Evolutionary conservation across 2,797 vertebrate genomes (phyloP).

Genomic region (Acanthiza pusilla): DNA sequence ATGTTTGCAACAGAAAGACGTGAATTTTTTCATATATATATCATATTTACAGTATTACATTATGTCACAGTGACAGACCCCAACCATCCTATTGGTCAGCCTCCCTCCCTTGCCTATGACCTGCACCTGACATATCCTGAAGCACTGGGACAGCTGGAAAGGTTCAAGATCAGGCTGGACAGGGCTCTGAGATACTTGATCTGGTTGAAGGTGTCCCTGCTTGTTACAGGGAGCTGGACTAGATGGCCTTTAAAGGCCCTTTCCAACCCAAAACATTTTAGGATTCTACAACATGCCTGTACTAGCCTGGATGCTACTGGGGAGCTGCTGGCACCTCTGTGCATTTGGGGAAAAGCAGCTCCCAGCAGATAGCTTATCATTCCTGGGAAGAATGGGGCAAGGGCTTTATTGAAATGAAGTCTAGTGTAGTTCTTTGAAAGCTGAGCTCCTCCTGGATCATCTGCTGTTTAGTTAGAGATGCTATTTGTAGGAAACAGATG

Average conservation of each 20-base stretch:
- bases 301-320: background rate
- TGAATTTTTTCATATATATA: background rate
- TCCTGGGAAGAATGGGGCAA: background rate
- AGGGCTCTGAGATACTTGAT: background rate
- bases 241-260: background rate
- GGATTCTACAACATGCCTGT: background rate
- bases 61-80: background rate
- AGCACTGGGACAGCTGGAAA: background rate
- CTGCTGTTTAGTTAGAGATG: background rate
- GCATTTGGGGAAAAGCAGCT: background rate
- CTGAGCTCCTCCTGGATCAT: background rate
- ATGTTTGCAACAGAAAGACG: background rate
- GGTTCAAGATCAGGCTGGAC: accelerated
- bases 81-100: background rate
- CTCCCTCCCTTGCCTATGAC: background rate
- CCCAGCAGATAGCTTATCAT: background rate
- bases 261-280: background rate
- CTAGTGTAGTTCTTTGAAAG: background rate
- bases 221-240: background rate
- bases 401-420: background rate
- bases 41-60: background rate
- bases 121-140: background rate
- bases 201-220: background rate
- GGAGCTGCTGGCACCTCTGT: background rate
- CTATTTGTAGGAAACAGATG: background rate